Base-by-base conservation (phyloP, 2,113 vertebrate genomes). In the Lagopus muta region DNA sequence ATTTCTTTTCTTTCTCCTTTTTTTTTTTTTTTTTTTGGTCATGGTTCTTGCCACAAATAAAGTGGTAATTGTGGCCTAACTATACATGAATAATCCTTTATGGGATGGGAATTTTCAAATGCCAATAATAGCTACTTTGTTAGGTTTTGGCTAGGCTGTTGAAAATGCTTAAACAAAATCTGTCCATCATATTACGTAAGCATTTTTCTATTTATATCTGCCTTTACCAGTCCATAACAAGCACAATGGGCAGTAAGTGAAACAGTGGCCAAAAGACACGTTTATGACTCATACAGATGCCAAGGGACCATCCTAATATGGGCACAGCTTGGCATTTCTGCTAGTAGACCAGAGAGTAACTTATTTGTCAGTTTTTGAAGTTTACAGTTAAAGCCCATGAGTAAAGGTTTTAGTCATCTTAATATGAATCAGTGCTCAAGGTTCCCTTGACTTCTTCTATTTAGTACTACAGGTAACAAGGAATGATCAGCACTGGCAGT, bases 141-240 rank as follows among this genome's bases (percentile, higher is more conserved):
- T 54, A 82, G 34, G 55, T 86, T 94, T 87, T 96, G 89, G 88
- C 80, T 88, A 66, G 16, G 62, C 12, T 89, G 69, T 27, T 70
- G 62, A 79, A 88, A 92, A 78, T 82, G 78, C 89, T 94, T 94
- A 70, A 95, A 84, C 62, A 87, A 89, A 95, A 95, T 88, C 83
- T 95, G 91, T 89, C 90, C 47, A 0, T 95, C 90, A 88, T 82
- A 76, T 79, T 90, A 94, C 80, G 74, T 94, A 95, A 94, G 88
- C 62, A 93, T 92, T 93, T 95, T 92, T 93, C 86, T 91, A 97
- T 97, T 97, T 96, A 88, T 94, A 95, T 94, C 93, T 94, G 77
- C 62, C 82, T 94, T 93, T 92, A 91, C 80, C 82, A 86, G 84
- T 94, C 64, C 86, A 70, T 83, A 90, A 32, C 75, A 94, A 90